Evolutionary conservation across 2,113 vertebrate species (phyloP).

Genomic region (Takifugu bimaculatus): DNA sequence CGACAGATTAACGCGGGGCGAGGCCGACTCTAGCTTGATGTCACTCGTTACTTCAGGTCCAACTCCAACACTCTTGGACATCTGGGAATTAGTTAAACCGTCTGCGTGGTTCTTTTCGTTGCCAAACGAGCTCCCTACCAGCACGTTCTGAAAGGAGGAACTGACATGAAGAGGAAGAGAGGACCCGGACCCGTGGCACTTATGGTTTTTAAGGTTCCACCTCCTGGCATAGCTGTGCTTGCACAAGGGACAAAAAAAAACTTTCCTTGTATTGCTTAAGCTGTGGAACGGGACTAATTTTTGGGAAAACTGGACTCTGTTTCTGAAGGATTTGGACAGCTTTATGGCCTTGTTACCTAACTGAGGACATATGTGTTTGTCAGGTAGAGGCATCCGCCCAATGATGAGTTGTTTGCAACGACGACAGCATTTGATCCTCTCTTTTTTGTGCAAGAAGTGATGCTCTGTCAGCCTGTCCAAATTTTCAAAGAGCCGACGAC

Average conservation of each 20-base stretch:
- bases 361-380: constrained; percentile 66
- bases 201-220: constrained; percentile 73
- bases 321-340: constrained; percentile 29
- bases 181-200: constrained; percentile 54
- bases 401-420: constrained; percentile 73
- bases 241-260: constrained; percentile 70
- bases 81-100: not conserved
- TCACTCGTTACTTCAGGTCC: constrained; percentile 47
- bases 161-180: not conserved
- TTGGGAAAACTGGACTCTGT: constrained; percentile 18
- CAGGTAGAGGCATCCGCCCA: constrained; percentile 58
- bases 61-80: constrained; percentile 45
- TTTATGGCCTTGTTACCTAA: constrained; percentile 17
- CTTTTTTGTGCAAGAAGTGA: constrained; percentile 75
- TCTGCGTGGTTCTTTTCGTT: not conserved
- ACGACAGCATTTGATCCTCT: constrained; percentile 73
- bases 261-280: constrained; percentile 50
- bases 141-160: constrained; percentile 19
- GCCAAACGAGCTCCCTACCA: constrained; percentile 17
- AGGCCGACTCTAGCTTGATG: constrained; percentile 58
- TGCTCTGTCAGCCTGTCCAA: constrained; percentile 71
- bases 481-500: constrained; percentile 69
- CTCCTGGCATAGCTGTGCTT: constrained; percentile 72
- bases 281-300: constrained; percentile 50
- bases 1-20: constrained; percentile 22